Percentiles rank a stretch among this genome's conserved stretches.
phyloP scores from a whole-genome alignment of 1,140 invertebrate species.

The Euwallacea fornicatus region DNA sequence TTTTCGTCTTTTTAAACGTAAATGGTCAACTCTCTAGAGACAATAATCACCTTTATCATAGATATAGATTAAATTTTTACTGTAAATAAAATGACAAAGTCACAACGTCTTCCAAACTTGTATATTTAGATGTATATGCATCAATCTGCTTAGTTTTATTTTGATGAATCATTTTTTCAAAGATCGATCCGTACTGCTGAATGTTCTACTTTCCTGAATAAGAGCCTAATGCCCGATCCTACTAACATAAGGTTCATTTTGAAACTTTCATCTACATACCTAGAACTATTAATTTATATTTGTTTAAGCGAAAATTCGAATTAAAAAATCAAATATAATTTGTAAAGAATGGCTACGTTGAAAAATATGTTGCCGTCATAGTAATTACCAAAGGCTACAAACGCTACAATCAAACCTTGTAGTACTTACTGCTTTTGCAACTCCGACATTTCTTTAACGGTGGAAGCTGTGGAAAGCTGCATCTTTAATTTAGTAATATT shows the following conservation, averaged over 20 bases:
- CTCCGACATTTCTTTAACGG: too few species aligned
- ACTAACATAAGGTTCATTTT: neutral
- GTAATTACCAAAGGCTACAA: too few species aligned
- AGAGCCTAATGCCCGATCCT: neutral
- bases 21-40: neutral
- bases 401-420: too few species aligned
- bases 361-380: too few species aligned
- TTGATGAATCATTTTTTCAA: neutral
- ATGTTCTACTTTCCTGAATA: neutral
- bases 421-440: too few species aligned
- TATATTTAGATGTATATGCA: constrained; percentile 1
- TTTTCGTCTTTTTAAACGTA: neutral
- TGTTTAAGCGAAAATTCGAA: too few species aligned
- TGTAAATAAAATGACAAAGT: constrained; percentile 36
- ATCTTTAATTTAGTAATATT: constrained; percentile 14
- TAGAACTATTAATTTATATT: neutral
- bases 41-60: neutral
- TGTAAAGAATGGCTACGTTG: too few species aligned
- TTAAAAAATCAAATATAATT: too few species aligned
- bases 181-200: neutral
- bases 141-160: neutral
- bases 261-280: neutral
- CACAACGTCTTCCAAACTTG: constrained; percentile 39
- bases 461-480: neutral
- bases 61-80: neutral